A percentile compares a stretch with the other conserved stretches of the same genome.
phyloP scores from a whole-genome alignment of 2,888 invertebrate species.

The Taenaris catops region DNA sequence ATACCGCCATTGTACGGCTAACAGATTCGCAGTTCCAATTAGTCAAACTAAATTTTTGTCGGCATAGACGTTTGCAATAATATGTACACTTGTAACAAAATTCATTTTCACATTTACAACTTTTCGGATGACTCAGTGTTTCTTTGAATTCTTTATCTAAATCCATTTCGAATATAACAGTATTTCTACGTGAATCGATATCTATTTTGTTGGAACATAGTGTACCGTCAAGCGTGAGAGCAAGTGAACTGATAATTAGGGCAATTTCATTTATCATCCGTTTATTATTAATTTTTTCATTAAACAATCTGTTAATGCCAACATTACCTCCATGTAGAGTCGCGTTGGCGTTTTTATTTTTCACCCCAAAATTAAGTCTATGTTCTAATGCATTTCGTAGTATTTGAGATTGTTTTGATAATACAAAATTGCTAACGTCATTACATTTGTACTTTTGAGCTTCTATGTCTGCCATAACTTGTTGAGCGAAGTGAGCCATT shows the following conservation, averaged over 20 bases:
- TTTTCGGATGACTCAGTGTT: conserved; percentile 29
- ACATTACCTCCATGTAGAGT: background rate
- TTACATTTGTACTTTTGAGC: conserved; percentile 35
- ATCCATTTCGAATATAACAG: conserved; percentile 16
- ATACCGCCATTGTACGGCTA: conserved; percentile 32
- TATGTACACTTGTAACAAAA: conserved; percentile 39
- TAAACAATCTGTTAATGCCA: background rate
- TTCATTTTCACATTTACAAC: conserved; percentile 40
- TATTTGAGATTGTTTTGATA: conserved; percentile 34
- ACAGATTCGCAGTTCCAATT: conserved; percentile 46
- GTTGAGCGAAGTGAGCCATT: conserved; percentile 34
- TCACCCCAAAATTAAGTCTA: conserved; percentile 39
- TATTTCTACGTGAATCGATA: conserved; percentile 18
- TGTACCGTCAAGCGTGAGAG: conserved; percentile 35
- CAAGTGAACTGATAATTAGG: conserved; percentile 38
- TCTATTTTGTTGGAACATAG: conserved; percentile 33
- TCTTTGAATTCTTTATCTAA: conserved; percentile 20
- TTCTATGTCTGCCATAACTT: conserved; percentile 36
- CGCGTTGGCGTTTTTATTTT: conserved; percentile 28
- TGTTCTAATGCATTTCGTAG: conserved; percentile 36
- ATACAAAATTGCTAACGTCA: conserved; percentile 24
- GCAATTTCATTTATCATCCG: conserved; percentile 33
- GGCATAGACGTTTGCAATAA: conserved; percentile 45
- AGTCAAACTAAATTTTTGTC: conserved; percentile 40
- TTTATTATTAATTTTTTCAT: background rate